phyloP scores from a whole-genome alignment of 2,797 vertebrate species.

The Sebastes kiyomatsui region DNA sequence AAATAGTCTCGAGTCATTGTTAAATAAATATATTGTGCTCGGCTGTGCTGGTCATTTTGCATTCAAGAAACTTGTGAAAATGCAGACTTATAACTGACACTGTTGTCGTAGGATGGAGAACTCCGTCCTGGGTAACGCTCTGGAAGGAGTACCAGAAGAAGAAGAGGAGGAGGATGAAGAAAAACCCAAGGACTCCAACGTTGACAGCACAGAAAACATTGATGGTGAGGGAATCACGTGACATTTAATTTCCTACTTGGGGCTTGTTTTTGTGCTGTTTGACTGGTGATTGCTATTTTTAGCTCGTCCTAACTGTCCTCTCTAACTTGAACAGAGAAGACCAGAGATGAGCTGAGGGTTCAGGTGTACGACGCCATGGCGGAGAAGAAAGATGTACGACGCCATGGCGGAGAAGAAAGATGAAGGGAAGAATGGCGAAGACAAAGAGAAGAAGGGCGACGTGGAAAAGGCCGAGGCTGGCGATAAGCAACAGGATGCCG shows the following conservation, averaged over 20 bases:
- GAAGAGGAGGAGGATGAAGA: constrained; percentile 87
- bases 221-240: constrained; percentile 86
- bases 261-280: background rate
- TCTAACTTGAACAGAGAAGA: constrained; percentile 85
- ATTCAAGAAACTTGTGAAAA: too few species aligned
- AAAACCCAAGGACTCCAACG: constrained; percentile 81
- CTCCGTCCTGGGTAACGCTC: constrained; percentile 93
- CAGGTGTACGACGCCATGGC: constrained; percentile 97
- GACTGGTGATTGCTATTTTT: too few species aligned
- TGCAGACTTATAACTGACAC: background rate
- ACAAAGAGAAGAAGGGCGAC: background rate
- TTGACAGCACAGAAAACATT: constrained; percentile 87
- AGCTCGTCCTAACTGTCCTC: background rate
- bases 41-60: background rate
- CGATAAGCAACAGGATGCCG: background rate
- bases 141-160: constrained; percentile 94
- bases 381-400: constrained; percentile 89
- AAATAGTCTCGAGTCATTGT: background rate
- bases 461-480: too few species aligned
- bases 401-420: constrained; percentile 89
- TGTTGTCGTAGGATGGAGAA: constrained; percentile 90
- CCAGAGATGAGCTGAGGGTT: constrained; percentile 93
- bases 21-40: background rate
- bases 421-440: constrained; percentile 3
- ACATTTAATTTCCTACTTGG: background rate